phyloP scores from a whole-genome alignment of 2,797 vertebrate species.

The Trachurus trachurus region DNA sequence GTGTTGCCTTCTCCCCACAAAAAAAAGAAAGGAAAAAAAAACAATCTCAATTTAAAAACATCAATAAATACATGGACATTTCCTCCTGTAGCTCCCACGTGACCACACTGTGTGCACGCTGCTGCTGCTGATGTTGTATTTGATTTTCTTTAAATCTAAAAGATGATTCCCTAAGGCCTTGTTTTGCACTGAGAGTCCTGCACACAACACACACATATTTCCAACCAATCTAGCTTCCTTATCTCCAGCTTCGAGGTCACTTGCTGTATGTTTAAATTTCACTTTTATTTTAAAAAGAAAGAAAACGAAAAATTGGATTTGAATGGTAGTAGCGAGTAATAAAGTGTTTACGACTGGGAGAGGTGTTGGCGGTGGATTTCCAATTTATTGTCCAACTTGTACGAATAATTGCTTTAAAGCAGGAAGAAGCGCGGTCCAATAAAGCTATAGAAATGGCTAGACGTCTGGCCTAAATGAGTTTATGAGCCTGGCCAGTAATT shows the following conservation, averaged over 20 bases:
- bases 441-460: conserved; percentile 97
- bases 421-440: conserved; percentile 96
- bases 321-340: conserved; percentile 45
- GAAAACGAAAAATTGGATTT: background rate
- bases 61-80: background rate
- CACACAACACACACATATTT: background rate
- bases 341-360: conserved; percentile 82
- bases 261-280: background rate
- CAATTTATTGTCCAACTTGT: conserved; percentile 90
- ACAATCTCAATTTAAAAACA: background rate
- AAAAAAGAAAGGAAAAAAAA: background rate
- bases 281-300: background rate
- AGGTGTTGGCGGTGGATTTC: conserved; percentile 88
- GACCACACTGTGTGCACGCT: background rate
- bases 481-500: conserved; percentile 90
- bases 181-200: background rate
- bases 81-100: background rate
- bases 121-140: background rate
- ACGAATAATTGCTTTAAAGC: conserved; percentile 95
- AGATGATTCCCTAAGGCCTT: background rate
- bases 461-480: conserved; percentile 99
- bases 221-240: background rate
- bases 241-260: background rate
- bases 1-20: background rate
- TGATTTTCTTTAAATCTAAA: background rate